These are phyloP conservation scores for Koerneria pararmatus DNA, from an alignment of 2,888 invertebrate species.

Conservation along the genomic window DNA sequence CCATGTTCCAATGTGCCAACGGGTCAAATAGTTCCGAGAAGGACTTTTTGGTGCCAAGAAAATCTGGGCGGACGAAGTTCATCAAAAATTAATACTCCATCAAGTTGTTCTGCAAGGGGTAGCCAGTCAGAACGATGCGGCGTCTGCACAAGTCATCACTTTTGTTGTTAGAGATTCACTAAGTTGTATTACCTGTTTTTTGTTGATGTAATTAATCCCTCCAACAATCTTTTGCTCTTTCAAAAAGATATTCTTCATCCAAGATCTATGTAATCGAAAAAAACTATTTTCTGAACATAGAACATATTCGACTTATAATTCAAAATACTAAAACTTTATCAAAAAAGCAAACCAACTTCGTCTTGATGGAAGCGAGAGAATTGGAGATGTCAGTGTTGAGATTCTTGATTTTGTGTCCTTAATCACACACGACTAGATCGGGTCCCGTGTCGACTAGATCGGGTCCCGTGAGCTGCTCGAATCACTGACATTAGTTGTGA, in stretches of 20 bases:
- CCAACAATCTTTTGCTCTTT: no score
- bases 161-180: constrained; percentile 4
- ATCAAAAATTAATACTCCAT: constrained; percentile 67
- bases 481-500: constrained; percentile 30
- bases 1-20: no score
- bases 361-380: constrained; percentile 87
- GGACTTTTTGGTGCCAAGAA: constrained; percentile 89
- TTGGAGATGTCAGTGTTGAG: constrained; percentile 92
- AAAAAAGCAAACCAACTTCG: constrained; percentile 67
- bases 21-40: no score
- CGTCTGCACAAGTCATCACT: constrained; percentile 65
- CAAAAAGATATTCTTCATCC: no score
- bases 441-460: constrained; percentile 86
- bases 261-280: background rate
- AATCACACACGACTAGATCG: constrained; percentile 88
- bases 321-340: no score
- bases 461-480: constrained; percentile 27
- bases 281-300: background rate
- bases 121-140: constrained; percentile 90
- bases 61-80: constrained; percentile 95
- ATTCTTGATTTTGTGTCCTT: constrained; percentile 96
- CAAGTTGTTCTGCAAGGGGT: constrained; percentile 94
- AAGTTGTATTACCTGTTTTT: no score
- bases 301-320: no score
- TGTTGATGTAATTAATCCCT: no score